These are phyloP conservation scores for Aphrocallistes beatrix DNA, from an alignment of 37 sponge, comb jelly and placozoan genomes.

Conservation along the genomic window DNA sequence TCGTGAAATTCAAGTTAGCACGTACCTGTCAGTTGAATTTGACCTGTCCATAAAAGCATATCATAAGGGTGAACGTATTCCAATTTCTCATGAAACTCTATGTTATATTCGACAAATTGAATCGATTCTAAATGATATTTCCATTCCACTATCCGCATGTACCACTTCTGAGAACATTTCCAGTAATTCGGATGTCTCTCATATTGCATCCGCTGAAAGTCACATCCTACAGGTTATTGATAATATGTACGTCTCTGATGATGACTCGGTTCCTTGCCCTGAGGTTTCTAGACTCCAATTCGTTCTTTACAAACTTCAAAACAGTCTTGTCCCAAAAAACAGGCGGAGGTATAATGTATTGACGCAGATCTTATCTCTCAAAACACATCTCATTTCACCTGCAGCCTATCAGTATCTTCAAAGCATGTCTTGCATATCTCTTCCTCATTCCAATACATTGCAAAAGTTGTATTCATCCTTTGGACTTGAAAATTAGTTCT, in stretches of 20 bases:
- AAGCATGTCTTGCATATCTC: neutral
- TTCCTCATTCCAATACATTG: too few relatives aligned
- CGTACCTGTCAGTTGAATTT: neutral
- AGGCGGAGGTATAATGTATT: neutral
- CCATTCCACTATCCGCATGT: neutral
- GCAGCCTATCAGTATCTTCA: neutral
- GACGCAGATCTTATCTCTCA: neutral
- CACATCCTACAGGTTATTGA: neutral
- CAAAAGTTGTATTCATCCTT: too few relatives aligned
- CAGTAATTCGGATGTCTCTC: neutral
- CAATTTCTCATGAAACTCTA: neutral
- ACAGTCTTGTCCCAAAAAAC: neutral
- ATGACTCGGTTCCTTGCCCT: neutral
- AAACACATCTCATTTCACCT: too few relatives aligned
- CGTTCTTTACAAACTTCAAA: neutral
- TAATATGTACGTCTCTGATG: neutral
- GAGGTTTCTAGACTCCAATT: neutral
- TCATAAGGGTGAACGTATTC: neutral
- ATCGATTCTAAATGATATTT: neutral
- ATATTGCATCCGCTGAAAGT: neutral
- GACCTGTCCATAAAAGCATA: neutral
- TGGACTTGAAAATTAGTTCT: too few relatives aligned
- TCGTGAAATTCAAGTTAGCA: neutral
- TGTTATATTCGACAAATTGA: neutral
- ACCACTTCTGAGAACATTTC: neutral